A percentile compares a stretch with the other conserved stretches of the same genome.
phyloP scores from a whole-genome alignment of 2,888 invertebrate species.

The Stenoptilia bipunctidactyla region DNA sequence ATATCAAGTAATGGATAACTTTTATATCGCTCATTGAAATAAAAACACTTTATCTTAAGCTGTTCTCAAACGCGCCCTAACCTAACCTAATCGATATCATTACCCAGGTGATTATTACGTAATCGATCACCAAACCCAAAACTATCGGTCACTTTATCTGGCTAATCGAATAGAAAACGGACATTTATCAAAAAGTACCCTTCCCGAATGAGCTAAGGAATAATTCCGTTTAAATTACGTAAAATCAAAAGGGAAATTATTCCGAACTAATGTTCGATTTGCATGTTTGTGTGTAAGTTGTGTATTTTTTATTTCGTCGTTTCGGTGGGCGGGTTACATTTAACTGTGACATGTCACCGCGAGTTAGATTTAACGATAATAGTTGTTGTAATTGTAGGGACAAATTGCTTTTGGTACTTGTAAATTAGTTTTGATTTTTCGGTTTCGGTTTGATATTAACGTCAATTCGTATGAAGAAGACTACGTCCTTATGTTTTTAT shows the following conservation, averaged over 20 bases:
- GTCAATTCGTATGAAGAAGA: too few species aligned
- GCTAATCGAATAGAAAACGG: slow-evolving; percentile 54
- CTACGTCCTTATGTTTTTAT: too few species aligned
- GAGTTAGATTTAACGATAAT: slow-evolving; percentile 40
- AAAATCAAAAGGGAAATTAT: slow-evolving; percentile 66
- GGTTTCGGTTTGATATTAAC: too few species aligned
- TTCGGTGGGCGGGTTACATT: slow-evolving; percentile 46
- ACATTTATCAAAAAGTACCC: slow-evolving; percentile 45
- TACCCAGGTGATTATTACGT: slow-evolving; percentile 31
- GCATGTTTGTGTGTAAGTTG: slow-evolving; percentile 58
- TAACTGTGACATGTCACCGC: slow-evolving; percentile 26
- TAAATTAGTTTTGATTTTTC: too few species aligned
- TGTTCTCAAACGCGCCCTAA: slow-evolving; percentile 9
- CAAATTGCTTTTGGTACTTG: slow-evolving; percentile 41
- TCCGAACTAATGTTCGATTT: slow-evolving; percentile 54
- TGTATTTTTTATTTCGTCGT: slow-evolving; percentile 28
- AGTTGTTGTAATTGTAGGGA: slow-evolving; percentile 50
- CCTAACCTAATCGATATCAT: slow-evolving; percentile 13
- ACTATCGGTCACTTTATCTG: slow-evolving; percentile 20
- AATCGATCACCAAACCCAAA: slow-evolving; percentile 32
- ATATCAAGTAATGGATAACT: too few species aligned
- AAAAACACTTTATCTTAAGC: too few species aligned
- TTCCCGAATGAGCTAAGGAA: slow-evolving; percentile 31
- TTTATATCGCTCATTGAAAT: too few species aligned
- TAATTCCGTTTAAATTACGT: slow-evolving; percentile 65